These are phyloP conservation scores for Toxonevra muliebris DNA, from an alignment of 2,888 invertebrate species.

Conservation along the genomic window DNA sequence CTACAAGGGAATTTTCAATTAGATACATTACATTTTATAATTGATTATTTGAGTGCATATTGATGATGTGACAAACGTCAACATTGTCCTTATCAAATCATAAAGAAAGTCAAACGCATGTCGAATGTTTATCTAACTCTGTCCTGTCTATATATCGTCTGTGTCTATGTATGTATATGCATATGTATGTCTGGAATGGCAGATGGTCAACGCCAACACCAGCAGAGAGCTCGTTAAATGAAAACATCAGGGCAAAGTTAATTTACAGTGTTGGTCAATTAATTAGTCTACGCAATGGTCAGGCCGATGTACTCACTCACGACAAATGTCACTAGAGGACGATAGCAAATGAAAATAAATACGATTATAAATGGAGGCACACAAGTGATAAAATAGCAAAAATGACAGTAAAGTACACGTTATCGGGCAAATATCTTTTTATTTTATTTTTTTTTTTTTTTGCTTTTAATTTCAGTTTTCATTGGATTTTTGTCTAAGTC, in stretches of 20 bases:
- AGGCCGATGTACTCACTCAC: constrained; percentile 9
- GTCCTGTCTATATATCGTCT: background rate
- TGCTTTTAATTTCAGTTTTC: constrained; percentile 17
- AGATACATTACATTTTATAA: constrained; percentile 26
- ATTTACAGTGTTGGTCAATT: constrained; percentile 19
- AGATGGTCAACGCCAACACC: background rate
- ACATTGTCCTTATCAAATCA: constrained; percentile 30
- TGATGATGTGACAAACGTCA: constrained; percentile 25
- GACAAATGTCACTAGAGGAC: background rate
- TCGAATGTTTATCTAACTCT: background rate
- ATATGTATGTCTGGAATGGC: background rate
- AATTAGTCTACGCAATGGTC: constrained; percentile 25
- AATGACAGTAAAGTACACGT: background rate
- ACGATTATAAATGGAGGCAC: background rate
- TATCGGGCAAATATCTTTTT: constrained; percentile 12
- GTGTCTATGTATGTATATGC: background rate
- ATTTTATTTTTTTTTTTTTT: too few species aligned
- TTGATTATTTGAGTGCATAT: constrained; percentile 25
- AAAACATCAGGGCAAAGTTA: too few species aligned
- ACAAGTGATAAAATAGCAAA: background rate
- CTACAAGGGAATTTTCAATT: constrained; percentile 16
- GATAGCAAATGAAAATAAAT: constrained; percentile 9
- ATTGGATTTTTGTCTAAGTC: background rate
- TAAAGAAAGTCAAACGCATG: constrained; percentile 27
- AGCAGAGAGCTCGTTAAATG: too few species aligned